Percentiles rank a stretch among this genome's conserved stretches.
phyloP scores from a whole-genome alignment of 2,113 vertebrate species.

The Paramisgurnus dabryanus region DNA sequence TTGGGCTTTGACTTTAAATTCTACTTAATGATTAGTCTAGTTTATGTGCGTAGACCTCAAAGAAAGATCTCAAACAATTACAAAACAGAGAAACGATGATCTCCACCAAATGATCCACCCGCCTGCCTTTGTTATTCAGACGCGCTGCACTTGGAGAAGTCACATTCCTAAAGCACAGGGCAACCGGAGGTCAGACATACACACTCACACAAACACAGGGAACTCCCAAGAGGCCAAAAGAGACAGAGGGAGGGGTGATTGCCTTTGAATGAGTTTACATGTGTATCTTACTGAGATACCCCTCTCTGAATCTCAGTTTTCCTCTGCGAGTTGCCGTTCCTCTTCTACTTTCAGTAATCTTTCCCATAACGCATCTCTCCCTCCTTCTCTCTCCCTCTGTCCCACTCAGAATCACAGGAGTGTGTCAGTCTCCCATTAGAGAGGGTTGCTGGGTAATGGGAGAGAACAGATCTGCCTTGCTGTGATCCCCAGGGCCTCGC shows the following conservation, averaged over 20 bases:
- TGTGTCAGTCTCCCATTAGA: conserved; percentile 56
- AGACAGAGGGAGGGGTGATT: conserved; percentile 28
- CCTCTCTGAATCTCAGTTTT: conserved; percentile 1
- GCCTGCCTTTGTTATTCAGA: conserved; percentile 56
- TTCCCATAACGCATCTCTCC: conserved; percentile 46
- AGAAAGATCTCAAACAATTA: conserved; percentile 13
- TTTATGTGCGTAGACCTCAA: conserved; percentile 22
- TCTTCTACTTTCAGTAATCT: conserved; percentile 52
- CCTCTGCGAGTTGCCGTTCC: conserved; percentile 15
- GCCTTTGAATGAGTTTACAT: conserved; percentile 25
- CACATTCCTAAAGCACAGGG: conserved; percentile 54
- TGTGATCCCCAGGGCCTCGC: conserved; percentile 63
- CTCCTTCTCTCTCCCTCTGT: conserved; percentile 29
- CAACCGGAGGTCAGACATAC: conserved; percentile 50
- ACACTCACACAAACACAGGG: conserved; percentile 35
- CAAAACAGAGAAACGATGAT: conserved; percentile 8
- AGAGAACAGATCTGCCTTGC: conserved; percentile 65
- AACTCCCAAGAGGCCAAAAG: conserved; percentile 45
- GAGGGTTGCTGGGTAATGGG: conserved; percentile 64
- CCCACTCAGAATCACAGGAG: conserved; percentile 53
- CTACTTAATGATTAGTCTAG: conserved; percentile 1
- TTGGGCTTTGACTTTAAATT: conserved; percentile 27
- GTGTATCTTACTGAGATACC: conserved; percentile 12
- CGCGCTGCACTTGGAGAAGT: conserved; percentile 50
- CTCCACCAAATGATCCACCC: conserved; percentile 37